phyloP scores from a whole-genome alignment of 2,113 vertebrate genomes.

The Craseonycteris thonglongyai region DNA sequence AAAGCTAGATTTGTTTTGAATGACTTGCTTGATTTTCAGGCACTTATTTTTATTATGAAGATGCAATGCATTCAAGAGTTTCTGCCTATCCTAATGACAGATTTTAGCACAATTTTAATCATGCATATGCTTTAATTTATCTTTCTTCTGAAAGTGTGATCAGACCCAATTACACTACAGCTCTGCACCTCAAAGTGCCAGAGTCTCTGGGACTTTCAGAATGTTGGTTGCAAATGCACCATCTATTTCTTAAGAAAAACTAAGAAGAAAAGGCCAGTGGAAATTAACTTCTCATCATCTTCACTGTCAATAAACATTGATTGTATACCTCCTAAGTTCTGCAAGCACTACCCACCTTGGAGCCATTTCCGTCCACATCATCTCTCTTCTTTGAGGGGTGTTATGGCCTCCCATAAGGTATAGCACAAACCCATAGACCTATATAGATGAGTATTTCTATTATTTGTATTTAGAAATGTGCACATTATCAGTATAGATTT shows the following conservation, averaged over 20 bases:
- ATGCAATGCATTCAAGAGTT: neutral
- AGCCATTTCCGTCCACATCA: neutral
- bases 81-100: neutral
- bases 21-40: neutral
- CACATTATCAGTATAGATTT: neutral
- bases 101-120: slow-evolving; percentile 1
- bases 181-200: neutral
- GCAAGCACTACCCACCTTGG: neutral
- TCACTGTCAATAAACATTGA: neutral
- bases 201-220: neutral
- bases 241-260: neutral
- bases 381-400: neutral
- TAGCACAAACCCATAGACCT: neutral
- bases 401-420: neutral
- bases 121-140: neutral
- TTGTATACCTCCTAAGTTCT: neutral
- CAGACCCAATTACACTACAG: neutral
- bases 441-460: neutral
- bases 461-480: neutral
- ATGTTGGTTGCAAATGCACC: neutral
- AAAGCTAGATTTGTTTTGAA: neutral
- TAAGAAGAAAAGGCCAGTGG: neutral
- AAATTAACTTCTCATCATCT: slow-evolving; percentile 23
- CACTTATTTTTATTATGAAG: slow-evolving; percentile 3
- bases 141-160: neutral